Base-by-base conservation (phyloP, 2,888 invertebrate genomes). In the Thera obeliscata region DNA sequence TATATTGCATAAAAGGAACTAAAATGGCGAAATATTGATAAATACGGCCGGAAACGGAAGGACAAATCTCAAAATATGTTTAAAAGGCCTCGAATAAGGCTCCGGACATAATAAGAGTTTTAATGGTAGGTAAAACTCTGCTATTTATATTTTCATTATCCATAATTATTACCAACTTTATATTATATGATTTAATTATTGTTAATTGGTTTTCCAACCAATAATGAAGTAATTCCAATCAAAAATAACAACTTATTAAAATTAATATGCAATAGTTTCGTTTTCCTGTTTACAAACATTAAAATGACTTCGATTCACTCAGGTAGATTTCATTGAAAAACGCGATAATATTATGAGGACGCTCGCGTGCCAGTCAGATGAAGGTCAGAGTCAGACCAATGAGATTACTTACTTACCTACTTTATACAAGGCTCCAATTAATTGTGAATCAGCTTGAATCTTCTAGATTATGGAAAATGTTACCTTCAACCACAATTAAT, bases 381-480 rank as follows among this genome's bases (percentile, higher is more conserved):
- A 67, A 67, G 67, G 67, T 66, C 66, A 56, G 7, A 43, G 6
- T 7, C 41, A 7, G 41, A 41, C 41, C 41, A 41, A 49, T 58
- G 36, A 38, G 46, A 46, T 54, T 35, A 12, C 7, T 12, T 38
- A 58, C 52, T 33, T 52, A 22, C 22, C 22, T 9, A 52, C 33
- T 7, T 22, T 22, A 22, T 8, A 59, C n/a, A 49, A 56, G 52
- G 9, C 12, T 49, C n/a, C 38, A 5, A 50, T 35, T 49, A 60
- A 49, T 43, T 49, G n/a, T 50, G 6, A 43, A 35, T 57, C 22
- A 58, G 38, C 41, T 60, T 12, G 48, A 65, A 61, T 41, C 35
- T 60, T 61, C 56, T n/a, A 22, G 12, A 56, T 55, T 41, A 48
- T 12, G 48, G 38, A 60, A 60, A 59, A 61, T 50, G 2, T 50